These are phyloP conservation scores for Hypothenemus hampei DNA, from an alignment of 1,140 invertebrate species.

Conservation along the genomic window DNA sequence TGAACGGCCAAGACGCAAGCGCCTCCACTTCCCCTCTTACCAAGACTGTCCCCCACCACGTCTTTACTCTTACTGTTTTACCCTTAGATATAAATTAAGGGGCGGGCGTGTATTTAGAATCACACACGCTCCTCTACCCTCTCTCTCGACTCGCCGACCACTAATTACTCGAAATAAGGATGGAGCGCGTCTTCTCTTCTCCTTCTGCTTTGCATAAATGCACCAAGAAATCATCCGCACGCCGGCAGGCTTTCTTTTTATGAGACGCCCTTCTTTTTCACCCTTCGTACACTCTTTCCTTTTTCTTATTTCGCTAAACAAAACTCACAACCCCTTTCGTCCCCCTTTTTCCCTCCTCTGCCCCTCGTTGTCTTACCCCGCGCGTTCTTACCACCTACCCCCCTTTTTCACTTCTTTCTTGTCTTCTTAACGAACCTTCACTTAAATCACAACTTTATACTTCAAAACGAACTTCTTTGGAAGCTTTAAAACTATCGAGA, in stretches of 20 bases:
- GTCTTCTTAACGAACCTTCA: constrained; percentile 27
- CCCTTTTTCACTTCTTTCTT: neutral
- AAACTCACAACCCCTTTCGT: constrained; percentile 33
- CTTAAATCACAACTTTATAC: constrained; percentile 31
- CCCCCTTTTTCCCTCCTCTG: constrained; percentile 21
- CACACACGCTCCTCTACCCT: constrained; percentile 42
- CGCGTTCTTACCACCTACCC: too few relatives aligned
- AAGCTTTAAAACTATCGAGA: constrained; percentile 24
- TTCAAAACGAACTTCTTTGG: constrained; percentile 25
- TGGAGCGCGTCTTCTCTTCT: constrained; percentile 30
- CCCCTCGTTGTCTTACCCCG: too few relatives aligned
- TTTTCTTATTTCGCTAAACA: constrained; percentile 38
- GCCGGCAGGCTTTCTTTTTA: constrained; percentile 29
- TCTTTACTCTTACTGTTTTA: constrained; percentile 46
- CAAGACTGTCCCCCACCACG: constrained; percentile 38
- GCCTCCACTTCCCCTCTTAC: constrained; percentile 41
- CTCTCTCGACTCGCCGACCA: constrained; percentile 40
- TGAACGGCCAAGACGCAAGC: constrained; percentile 47
- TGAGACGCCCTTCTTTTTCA: constrained; percentile 35
- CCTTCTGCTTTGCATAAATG: constrained; percentile 44
- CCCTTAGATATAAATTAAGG: constrained; percentile 48
- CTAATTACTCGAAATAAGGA: constrained; percentile 44
- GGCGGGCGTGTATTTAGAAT: constrained; percentile 46
- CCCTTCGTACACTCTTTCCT: constrained; percentile 36
- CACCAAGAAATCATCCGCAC: constrained; percentile 43